These are phyloP conservation scores for Nothobranchius furzeri DNA, from an alignment of 2,113 vertebrate species.

Conservation along the genomic window DNA sequence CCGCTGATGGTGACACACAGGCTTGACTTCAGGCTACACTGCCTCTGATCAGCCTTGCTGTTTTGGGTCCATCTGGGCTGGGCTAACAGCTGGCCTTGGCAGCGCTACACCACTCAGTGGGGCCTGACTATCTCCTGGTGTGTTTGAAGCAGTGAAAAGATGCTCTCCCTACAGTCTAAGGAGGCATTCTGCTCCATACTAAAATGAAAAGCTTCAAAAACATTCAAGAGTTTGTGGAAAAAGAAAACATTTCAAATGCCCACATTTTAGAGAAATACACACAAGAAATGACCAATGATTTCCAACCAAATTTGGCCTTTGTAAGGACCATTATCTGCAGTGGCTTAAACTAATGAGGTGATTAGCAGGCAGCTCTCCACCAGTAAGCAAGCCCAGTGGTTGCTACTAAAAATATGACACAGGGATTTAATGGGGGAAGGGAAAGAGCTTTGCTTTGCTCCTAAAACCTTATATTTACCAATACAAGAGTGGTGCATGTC, in stretches of 20 bases:
- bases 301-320: neutral
- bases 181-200: neutral
- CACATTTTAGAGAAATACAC: neutral
- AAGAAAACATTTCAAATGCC: neutral
- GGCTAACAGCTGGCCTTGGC: neutral
- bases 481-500: too few relatives aligned
- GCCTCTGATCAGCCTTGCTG: neutral
- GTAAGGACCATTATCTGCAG: neutral
- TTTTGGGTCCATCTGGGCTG: neutral
- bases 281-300: neutral
- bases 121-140: neutral
- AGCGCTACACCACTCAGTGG: neutral
- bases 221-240: neutral
- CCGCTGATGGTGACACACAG: neutral
- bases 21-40: neutral
- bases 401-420: neutral
- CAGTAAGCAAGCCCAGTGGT: neutral
- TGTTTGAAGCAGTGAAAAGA: neutral
- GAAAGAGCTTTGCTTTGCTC: neutral
- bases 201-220: neutral
- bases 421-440: neutral
- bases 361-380: neutral
- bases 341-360: neutral
- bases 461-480: neutral
- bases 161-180: neutral